These are phyloP conservation scores for Zaprionus davidi DNA, from an alignment of 1,140 invertebrate species.

Conservation along the genomic window DNA sequence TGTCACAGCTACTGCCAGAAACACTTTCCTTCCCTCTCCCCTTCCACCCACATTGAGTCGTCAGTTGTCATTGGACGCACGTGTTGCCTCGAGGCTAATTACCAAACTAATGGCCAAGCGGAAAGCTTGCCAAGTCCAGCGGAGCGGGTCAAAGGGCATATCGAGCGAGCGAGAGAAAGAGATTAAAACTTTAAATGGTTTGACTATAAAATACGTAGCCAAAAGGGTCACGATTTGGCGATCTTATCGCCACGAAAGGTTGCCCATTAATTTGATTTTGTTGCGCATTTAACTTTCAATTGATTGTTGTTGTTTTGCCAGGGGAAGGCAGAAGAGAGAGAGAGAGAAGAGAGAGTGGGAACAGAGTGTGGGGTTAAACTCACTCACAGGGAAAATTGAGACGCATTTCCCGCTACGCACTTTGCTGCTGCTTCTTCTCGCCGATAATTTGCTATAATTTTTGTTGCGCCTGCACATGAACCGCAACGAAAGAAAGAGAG, in stretches of 20 bases:
- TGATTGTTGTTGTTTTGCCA: constrained; percentile 46
- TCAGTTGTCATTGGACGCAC: constrained; percentile 49
- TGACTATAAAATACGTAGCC: constrained; percentile 40
- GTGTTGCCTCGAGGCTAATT: constrained; percentile 63
- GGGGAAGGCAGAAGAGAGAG: background rate
- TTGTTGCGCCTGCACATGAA: constrained; percentile 34
- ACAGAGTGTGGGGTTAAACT: constrained; percentile 24
- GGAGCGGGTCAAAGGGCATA: constrained; percentile 20
- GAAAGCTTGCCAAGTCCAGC: constrained; percentile 5
- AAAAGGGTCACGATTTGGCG: constrained; percentile 4
- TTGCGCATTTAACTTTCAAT: constrained; percentile 50
- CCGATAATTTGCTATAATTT: constrained; percentile 71
- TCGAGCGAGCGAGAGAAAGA: constrained; percentile 17
- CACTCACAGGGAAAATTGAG: constrained; percentile 26
- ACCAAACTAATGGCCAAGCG: constrained; percentile 35
- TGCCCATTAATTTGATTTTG: constrained; percentile 65
- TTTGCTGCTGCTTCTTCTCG: constrained; percentile 12
- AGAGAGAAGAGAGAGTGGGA: background rate
- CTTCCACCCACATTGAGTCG: background rate
- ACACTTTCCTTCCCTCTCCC: background rate
- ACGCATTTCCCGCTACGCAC: constrained; percentile 21
- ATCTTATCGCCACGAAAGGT: constrained; percentile 42
- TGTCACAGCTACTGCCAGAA: constrained; percentile 15
- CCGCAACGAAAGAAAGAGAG: constrained; percentile 7
- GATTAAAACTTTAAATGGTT: constrained; percentile 71